Base-by-base conservation (phyloP, 1,140 invertebrate species). In the Oryzaephilus surinamensis region DNA sequence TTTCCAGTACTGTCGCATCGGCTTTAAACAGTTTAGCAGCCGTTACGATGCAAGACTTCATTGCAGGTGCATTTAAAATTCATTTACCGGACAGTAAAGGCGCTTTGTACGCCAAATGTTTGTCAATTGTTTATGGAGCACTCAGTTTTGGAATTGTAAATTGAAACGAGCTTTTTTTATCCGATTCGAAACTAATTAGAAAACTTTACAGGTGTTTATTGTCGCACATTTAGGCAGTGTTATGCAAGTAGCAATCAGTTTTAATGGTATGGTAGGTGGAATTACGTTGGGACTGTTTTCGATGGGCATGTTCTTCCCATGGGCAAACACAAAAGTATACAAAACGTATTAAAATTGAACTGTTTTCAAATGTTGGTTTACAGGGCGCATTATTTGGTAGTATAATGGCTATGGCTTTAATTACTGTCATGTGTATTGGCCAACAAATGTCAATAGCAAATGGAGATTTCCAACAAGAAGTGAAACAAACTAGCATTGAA, bases 21-120 rank as follows among this genome's bases (percentile, higher is more conserved):
- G 88, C 89, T 0, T 61, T 95, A 29, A 95, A 94, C 58, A 92
- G 90, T 0, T 62, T 96, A 29, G 80, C 91, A 0, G 90, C 92
- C 0, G 84, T 95, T 3, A 84, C 84, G 2, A 80, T 88, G 55
- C 81, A 95, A 62, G 92, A 96, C 63, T 74, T 93, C 35, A 62
- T 91, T 0, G 74, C 73, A 30, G 76, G 77, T 3, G 64, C 79
- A 2, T 72, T 82, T 16, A 72, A 72, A 7, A 72, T 79, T 12
- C 71, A 76, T 37, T 60, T 91, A 32, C 72, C 76, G 1, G 78
- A 85, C 4, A 60, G 72, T 8, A 79, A 73, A 58, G 81, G 81
- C 24, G 83, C 84, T 1, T 48, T 65, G 35, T 67, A 72, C 31
- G 73, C 78, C 0, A 79, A 77, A 61, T 69, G 67, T 54, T 66